A percentile compares a stretch with the other conserved stretches of the same genome.
Conservation (phyloP, 2,113 vertebrate species). For the Falco punctatus region DNA sequence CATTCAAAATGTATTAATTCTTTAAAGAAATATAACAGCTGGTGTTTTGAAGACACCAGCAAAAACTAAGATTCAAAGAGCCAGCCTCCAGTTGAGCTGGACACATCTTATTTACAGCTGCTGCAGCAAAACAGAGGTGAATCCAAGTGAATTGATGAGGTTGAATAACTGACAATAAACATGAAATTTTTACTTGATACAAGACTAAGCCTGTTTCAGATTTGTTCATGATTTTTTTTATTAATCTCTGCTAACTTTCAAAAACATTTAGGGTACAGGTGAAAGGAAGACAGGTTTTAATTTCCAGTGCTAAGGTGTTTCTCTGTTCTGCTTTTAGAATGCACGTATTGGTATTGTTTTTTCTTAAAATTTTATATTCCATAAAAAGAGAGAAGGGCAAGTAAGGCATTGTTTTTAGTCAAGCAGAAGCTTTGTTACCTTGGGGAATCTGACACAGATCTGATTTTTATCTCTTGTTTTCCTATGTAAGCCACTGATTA, state of each 20-base stretch:
- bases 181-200: background rate
- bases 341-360: background rate
- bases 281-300: background rate
- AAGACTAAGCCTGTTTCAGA: background rate
- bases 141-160: background rate
- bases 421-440: background rate
- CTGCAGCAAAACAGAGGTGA: background rate
- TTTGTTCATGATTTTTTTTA: background rate
- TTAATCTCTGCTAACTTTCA: background rate
- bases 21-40: conserved; percentile 34
- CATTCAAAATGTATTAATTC: conserved; percentile 6
- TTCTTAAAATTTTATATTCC: background rate
- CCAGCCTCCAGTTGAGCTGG: background rate
- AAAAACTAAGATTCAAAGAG: background rate
- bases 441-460: background rate
- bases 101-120: background rate
- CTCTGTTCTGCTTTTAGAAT: background rate
- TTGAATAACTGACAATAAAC: background rate
- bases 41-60: conserved; percentile 3
- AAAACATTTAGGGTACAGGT: background rate
- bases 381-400: background rate
- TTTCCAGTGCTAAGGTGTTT: background rate
- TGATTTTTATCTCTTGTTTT: background rate
- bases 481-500: background rate
- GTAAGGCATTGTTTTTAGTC: background rate